Conservation (phyloP, 2,888 invertebrate genomes). For the Drosophila mimetica region DNA sequence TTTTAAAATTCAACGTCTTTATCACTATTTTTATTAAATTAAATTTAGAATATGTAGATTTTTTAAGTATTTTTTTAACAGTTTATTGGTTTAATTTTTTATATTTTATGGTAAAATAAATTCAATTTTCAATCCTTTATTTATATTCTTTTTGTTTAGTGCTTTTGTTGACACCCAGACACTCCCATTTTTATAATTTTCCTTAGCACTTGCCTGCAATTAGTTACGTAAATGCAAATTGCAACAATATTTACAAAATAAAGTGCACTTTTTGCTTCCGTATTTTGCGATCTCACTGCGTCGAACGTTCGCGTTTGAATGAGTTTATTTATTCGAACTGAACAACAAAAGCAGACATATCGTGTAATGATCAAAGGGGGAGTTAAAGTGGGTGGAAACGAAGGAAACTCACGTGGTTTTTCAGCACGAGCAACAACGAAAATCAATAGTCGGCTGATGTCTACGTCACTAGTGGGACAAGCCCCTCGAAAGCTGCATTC, state of each 20-base stretch:
- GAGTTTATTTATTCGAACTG: constrained; percentile 15
- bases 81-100: neutral
- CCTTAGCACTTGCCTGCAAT: constrained; percentile 21
- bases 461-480: constrained; percentile 43
- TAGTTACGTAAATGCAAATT: constrained; percentile 34
- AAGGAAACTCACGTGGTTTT: constrained; percentile 27
- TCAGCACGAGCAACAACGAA: constrained; percentile 1
- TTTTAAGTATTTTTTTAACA: neutral
- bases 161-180: neutral
- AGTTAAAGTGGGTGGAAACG: neutral
- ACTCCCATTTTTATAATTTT: constrained; percentile 21
- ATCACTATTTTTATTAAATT: too few species aligned
- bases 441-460: constrained; percentile 39
- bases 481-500: constrained; percentile 58
- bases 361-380: neutral
- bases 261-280: constrained; percentile 21
- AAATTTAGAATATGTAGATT: too few species aligned
- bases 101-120: neutral
- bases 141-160: neutral
- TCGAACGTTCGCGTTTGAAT: constrained; percentile 53
- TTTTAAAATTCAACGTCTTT: too few species aligned
- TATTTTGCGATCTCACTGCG: constrained; percentile 34
- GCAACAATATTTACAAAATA: constrained; percentile 23
- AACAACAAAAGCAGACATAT: neutral
- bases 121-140: neutral